Evolutionary conservation across 2,113 vertebrate genomes (phyloP).

Genomic region (Puntigrus tetrazona): DNA sequence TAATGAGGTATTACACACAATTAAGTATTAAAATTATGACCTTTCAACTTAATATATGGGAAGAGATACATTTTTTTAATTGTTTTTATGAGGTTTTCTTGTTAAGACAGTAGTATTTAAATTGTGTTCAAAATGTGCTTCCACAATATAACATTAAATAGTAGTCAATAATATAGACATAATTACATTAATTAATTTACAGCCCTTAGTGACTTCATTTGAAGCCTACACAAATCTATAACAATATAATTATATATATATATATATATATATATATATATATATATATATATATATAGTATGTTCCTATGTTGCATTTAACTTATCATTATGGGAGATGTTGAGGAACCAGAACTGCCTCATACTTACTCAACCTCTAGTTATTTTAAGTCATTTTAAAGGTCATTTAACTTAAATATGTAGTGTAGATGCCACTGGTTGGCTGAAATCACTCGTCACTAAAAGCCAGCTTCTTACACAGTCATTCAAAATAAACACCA

Average conservation of each 20-base stretch:
- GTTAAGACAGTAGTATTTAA: neutral
- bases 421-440: neutral
- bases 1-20: neutral
- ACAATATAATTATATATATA: too few species aligned
- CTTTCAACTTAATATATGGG: neutral
- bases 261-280: too few species aligned
- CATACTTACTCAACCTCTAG: neutral
- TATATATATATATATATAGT: too few species aligned
- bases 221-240: too few species aligned
- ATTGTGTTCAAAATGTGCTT: neutral
- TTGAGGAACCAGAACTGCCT: neutral
- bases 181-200: too few species aligned
- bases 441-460: neutral
- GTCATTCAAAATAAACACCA: constrained; percentile 84
- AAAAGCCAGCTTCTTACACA: neutral
- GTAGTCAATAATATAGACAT: too few species aligned
- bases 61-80: neutral
- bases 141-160: neutral
- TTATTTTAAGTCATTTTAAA: neutral
- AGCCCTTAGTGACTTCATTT: too few species aligned
- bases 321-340: neutral
- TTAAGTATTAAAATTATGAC: neutral
- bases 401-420: neutral
- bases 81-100: constrained; percentile 1
- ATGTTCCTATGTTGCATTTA: neutral